A percentile compares a stretch with the other conserved stretches of the same genome.
Evolutionary conservation across 2,797 vertebrate species (phyloP).

Genomic region (Protonibea diacanthus): DNA sequence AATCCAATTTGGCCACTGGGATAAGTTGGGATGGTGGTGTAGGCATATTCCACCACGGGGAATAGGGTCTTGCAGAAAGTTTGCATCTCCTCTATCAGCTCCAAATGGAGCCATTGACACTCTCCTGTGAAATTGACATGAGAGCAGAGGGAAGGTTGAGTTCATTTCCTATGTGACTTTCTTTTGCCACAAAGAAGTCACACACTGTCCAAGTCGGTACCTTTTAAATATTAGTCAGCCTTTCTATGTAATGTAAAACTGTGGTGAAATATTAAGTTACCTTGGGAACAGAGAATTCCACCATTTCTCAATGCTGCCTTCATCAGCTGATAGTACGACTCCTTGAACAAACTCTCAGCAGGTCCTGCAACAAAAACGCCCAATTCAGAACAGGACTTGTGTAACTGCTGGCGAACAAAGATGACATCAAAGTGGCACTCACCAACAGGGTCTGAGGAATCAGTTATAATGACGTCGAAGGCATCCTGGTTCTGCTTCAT

Average conservation of each 20-base stretch:
- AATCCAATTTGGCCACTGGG: constrained; percentile 99
- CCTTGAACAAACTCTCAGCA: constrained; percentile 97
- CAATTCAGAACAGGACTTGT: not conserved
- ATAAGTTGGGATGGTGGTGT: constrained; percentile 97
- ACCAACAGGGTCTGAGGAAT: constrained; percentile 99
- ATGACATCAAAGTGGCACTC: constrained; percentile 54
- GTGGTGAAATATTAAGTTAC: constrained; percentile 70
- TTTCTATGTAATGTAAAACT: not conserved
- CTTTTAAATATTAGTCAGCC: not conserved
- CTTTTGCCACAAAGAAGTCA: not conserved
- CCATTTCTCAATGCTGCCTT: constrained; percentile 93
- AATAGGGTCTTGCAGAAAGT: constrained; percentile 97
- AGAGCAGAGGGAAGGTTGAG: constrained; percentile 11
- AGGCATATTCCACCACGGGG: constrained; percentile 96
- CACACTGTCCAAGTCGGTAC: not conserved
- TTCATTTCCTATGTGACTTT: constrained; percentile 25
- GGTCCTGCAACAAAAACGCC: constrained; percentile 84
- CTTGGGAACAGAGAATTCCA: constrained; percentile 97
- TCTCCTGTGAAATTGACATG: constrained; percentile 86
- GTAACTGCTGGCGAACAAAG: not conserved
- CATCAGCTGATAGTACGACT: constrained; percentile 98
- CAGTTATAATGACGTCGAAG: constrained; percentile 97
- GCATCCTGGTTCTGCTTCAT: constrained; percentile 99
- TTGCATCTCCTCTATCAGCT: constrained; percentile 98
- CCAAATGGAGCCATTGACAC: constrained; percentile 98